These are phyloP conservation scores for Morone saxatilis DNA, from an alignment of 2,113 vertebrate species.

Conservation along the genomic window DNA sequence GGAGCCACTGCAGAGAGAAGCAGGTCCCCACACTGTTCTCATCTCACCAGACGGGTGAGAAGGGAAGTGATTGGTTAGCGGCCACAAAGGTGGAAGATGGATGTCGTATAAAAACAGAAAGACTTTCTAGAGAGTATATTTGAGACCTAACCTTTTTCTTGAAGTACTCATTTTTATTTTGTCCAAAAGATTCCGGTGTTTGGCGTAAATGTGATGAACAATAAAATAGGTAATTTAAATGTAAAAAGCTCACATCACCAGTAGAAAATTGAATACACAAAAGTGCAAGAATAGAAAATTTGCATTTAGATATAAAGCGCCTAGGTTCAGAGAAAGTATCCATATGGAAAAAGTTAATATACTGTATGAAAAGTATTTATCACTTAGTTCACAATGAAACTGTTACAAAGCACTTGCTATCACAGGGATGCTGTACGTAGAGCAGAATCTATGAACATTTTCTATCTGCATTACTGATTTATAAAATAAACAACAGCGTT, in stretches of 20 bases:
- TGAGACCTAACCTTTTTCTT: conserved; percentile 5
- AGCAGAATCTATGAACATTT: background rate
- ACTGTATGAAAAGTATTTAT: conserved; percentile 6
- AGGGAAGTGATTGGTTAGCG: conserved; percentile 57
- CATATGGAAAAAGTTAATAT: background rate
- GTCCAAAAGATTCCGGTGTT: background rate
- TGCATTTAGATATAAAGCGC: conserved; percentile 10
- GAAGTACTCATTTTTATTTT: background rate
- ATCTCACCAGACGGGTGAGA: conserved; percentile 48
- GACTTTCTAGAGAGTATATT: conserved; percentile 14
- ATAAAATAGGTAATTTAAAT: conserved; percentile 2
- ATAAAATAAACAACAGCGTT: background rate
- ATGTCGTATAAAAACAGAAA: conserved; percentile 36
- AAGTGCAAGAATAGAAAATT: background rate
- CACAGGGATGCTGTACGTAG: background rate
- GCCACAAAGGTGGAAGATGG: conserved; percentile 48
- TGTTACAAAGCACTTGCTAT: background rate
- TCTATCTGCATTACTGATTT: background rate
- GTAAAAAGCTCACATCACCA: background rate
- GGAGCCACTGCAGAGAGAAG: conserved; percentile 73
- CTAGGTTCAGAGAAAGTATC: background rate
- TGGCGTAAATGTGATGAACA: conserved; percentile 7
- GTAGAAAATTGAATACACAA: background rate
- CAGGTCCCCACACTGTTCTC: conserved; percentile 56
- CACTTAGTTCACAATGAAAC: background rate